Percentiles rank a stretch among this genome's conserved stretches.
These are phyloP conservation scores for Brevipalpus yothersi DNA, from an alignment of 1,140 invertebrate species.

Conservation along the genomic window DNA sequence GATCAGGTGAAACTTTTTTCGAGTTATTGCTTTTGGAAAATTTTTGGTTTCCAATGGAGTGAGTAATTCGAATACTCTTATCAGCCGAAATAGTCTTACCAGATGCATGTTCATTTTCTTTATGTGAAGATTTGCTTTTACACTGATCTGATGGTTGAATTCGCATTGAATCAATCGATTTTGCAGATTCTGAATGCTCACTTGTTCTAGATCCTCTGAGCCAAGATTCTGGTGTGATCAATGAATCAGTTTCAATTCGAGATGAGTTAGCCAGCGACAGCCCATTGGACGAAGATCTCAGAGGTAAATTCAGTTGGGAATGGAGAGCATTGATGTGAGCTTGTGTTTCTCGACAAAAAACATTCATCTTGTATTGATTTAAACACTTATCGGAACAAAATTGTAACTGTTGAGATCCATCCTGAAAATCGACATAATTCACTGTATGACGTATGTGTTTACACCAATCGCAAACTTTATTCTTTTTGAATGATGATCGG, in stretches of 20 bases:
- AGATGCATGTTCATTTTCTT: background rate
- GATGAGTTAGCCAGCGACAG: background rate
- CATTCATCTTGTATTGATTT: constrained; percentile 81
- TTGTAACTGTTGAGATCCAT: constrained; percentile 26
- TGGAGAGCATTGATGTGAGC: background rate
- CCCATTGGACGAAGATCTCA: background rate
- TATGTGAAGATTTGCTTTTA: background rate
- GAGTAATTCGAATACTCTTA: background rate
- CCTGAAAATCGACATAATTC: constrained; percentile 63
- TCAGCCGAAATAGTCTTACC: background rate
- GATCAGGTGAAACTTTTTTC: no score
- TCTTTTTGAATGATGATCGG: constrained; percentile 28
- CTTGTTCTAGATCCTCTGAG: background rate
- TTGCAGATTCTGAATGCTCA: background rate
- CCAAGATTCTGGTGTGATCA: background rate
- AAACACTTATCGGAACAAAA: constrained; percentile 58
- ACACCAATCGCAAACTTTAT: constrained; percentile 82
- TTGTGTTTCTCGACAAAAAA: background rate
- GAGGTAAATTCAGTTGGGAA: background rate
- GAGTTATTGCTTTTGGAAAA: background rate
- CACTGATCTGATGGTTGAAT: background rate
- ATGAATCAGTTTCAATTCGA: background rate
- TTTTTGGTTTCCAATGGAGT: background rate
- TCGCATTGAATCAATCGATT: background rate
- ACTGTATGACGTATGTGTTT: constrained; percentile 63